Evolutionary conservation across 2,797 vertebrate species (phyloP).

Genomic region (Spheniscus humboldti): DNA sequence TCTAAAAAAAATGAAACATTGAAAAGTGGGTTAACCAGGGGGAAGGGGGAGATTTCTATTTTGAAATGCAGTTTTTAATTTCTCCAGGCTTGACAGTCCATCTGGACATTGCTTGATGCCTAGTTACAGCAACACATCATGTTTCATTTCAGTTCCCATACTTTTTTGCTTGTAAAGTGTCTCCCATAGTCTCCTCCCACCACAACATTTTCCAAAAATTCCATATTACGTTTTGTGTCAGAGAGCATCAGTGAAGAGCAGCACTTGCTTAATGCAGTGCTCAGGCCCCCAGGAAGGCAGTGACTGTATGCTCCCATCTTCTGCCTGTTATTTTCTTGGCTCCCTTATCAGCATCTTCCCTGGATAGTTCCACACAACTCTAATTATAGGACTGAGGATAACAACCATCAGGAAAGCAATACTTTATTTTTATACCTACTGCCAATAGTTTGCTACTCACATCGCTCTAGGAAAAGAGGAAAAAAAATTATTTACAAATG

Average conservation of each 20-base stretch:
- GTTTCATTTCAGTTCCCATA: not conserved
- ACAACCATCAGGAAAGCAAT: not conserved
- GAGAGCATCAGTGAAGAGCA: not conserved
- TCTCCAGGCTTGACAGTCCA: not conserved
- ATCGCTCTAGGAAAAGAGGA: not conserved
- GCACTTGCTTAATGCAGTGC: not conserved
- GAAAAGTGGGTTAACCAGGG: not conserved
- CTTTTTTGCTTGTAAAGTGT: not conserved
- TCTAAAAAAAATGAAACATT: not conserved
- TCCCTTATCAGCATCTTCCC: not conserved
- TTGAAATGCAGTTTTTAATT: not conserved
- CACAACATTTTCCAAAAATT: not conserved
- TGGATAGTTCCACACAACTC: not conserved
- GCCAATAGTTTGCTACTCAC: not conserved
- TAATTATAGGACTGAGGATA: slow-evolving; percentile 16
- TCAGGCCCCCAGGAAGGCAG: not conserved
- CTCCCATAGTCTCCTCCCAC: not conserved
- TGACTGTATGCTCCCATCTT: not conserved
- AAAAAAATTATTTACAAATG: slow-evolving; percentile 48
- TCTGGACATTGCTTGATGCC: not conserved
- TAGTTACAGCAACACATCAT: not conserved
- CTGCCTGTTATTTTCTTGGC: not conserved
- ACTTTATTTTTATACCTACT: slow-evolving; percentile 41
- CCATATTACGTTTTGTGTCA: not conserved
- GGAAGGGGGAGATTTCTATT: not conserved